These are phyloP conservation scores for Stenodema calcarata DNA, from an alignment of 2,888 invertebrate genomes.

Conservation along the genomic window DNA sequence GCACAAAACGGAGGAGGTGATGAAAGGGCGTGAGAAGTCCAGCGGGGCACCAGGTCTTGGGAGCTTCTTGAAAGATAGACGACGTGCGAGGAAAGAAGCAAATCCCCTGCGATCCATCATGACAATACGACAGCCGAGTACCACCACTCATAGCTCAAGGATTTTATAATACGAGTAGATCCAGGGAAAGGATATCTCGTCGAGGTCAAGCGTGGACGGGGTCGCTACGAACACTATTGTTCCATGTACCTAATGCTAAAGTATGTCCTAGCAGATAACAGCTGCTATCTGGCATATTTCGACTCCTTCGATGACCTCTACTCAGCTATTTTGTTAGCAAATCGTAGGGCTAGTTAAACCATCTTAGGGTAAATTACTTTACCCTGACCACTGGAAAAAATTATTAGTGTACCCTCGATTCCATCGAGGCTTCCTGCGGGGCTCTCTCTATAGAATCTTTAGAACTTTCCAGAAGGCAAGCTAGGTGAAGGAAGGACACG, in stretches of 20 bases:
- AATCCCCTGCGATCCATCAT: constrained; percentile 18
- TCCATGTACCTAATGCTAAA: background rate
- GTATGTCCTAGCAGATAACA: too few species aligned
- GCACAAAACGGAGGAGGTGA: background rate
- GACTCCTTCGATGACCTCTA: too few species aligned
- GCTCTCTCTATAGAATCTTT: too few species aligned
- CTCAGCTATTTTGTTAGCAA: too few species aligned
- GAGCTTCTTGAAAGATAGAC: constrained; percentile 6
- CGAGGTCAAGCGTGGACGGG: background rate
- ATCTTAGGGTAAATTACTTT: too few species aligned
- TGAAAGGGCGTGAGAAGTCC: background rate
- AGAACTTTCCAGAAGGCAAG: too few species aligned
- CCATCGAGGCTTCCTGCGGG: too few species aligned
- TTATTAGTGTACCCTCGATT: too few species aligned
- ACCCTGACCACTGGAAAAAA: too few species aligned
- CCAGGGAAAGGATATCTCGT: background rate
- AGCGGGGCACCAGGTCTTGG: background rate
- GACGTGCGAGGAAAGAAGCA: constrained; percentile 9
- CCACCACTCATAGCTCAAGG: background rate
- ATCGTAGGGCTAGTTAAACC: too few species aligned
- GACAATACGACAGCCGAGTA: background rate
- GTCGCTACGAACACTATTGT: background rate
- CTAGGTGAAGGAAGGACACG: too few species aligned
- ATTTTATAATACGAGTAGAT: background rate
- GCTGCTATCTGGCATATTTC: too few species aligned